phyloP scores from a whole-genome alignment of 2,888 invertebrate species.

The Tachina grossa region DNA sequence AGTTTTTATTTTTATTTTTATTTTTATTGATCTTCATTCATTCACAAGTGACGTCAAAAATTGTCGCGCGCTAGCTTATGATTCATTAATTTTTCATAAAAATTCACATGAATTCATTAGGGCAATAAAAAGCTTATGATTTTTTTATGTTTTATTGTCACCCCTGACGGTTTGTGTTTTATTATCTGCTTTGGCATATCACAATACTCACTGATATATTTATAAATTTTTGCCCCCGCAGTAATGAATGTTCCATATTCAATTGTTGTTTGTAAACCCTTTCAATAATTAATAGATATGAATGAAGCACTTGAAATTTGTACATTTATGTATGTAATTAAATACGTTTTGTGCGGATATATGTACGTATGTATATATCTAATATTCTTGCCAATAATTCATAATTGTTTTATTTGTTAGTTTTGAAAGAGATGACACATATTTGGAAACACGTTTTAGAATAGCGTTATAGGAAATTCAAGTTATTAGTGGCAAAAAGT shows the following conservation, averaged over 20 bases:
- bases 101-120: conserved; percentile 36
- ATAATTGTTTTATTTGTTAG: neutral
- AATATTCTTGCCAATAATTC: neutral
- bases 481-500: neutral
- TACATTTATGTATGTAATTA: conserved; percentile 37
- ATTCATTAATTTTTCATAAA: conserved; percentile 49
- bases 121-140: conserved; percentile 16
- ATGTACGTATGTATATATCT: too few relatives aligned
- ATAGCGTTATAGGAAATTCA: neutral
- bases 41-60: conserved; percentile 63
- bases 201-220: neutral
- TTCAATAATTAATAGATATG: neutral
- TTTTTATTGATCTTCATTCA: conserved; percentile 41
- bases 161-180: neutral
- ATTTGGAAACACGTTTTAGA: neutral
- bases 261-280: conserved; percentile 14
- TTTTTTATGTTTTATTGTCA: conserved; percentile 10
- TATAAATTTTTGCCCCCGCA: neutral
- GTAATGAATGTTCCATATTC: conserved; percentile 3
- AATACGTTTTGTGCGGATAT: neutral
- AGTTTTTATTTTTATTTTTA: neutral
- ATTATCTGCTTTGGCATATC: conserved; percentile 20
- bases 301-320: conserved; percentile 27
- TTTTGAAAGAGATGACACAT: neutral
- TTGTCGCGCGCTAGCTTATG: conserved; percentile 56